Evolutionary conservation across 2,113 vertebrate species (phyloP).

Genomic region (Sylvia atricapilla): DNA sequence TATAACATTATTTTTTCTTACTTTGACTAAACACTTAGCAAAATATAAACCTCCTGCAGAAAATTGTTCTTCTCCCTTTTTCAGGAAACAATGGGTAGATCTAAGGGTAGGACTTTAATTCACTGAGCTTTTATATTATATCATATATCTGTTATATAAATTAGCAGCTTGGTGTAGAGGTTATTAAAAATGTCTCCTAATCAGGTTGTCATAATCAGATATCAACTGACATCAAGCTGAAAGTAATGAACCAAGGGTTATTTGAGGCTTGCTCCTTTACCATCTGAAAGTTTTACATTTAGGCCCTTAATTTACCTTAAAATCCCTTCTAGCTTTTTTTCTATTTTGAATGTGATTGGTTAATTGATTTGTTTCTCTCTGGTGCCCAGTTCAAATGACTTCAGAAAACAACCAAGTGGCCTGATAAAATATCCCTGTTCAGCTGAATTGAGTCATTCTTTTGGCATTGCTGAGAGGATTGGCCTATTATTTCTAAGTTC

Average conservation of each 20-base stretch:
- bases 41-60: neutral
- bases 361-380: neutral
- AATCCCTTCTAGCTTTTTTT: neutral
- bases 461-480: neutral
- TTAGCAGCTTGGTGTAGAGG: neutral
- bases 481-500: neutral
- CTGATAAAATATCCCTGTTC: neutral
- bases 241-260: neutral
- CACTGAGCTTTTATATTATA: neutral
- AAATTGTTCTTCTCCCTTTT: neutral
- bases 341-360: neutral
- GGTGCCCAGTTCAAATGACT: neutral
- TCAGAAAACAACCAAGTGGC: neutral
- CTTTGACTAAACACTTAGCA: neutral
- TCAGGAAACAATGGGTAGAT: neutral
- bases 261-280: neutral
- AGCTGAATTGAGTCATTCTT: neutral
- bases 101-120: neutral
- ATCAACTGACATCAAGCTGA: neutral
- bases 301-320: neutral
- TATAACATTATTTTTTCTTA: neutral
- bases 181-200: neutral
- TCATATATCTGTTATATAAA: neutral
- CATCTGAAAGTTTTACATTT: neutral
- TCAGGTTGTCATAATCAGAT: neutral